Evolutionary conservation across 1,140 invertebrate species (phyloP).

Genomic region (Drosophila gunungcola): DNA sequence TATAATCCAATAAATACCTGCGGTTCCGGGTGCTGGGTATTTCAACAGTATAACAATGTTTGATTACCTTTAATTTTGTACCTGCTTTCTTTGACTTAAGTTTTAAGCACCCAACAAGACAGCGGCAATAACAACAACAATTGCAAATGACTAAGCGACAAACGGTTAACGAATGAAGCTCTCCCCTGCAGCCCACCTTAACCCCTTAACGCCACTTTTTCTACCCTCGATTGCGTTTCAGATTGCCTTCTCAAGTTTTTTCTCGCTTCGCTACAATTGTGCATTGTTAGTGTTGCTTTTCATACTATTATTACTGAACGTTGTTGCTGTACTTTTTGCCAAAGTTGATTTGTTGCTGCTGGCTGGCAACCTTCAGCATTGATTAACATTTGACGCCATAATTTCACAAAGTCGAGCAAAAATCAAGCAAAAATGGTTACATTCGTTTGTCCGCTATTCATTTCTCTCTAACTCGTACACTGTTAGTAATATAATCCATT

Average conservation of each 20-base stretch:
- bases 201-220: constrained; percentile 1
- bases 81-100: constrained; percentile 24
- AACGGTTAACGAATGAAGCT: constrained; percentile 46
- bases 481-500: background rate
- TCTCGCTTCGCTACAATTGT: constrained; percentile 60
- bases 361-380: constrained; percentile 72
- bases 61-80: constrained; percentile 13
- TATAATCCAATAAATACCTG: too few species aligned
- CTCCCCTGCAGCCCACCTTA: background rate
- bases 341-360: constrained; percentile 51
- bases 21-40: background rate
- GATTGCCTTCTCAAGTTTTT: constrained; percentile 59
- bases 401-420: constrained; percentile 74
- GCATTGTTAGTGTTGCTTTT: constrained; percentile 57
- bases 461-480: constrained; percentile 6
- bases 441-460: constrained; percentile 15
- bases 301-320: constrained; percentile 37
- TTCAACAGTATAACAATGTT: background rate
- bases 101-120: constrained; percentile 29
- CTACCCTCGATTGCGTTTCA: constrained; percentile 44
- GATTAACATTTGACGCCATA: constrained; percentile 83
- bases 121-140: constrained; percentile 11
- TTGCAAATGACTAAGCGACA: constrained; percentile 51
- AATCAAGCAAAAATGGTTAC: constrained; percentile 56
- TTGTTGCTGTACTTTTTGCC: constrained; percentile 30